Conservation (phyloP, 64 coral and sea anemone species). For the Pachyseris speciosa region DNA sequence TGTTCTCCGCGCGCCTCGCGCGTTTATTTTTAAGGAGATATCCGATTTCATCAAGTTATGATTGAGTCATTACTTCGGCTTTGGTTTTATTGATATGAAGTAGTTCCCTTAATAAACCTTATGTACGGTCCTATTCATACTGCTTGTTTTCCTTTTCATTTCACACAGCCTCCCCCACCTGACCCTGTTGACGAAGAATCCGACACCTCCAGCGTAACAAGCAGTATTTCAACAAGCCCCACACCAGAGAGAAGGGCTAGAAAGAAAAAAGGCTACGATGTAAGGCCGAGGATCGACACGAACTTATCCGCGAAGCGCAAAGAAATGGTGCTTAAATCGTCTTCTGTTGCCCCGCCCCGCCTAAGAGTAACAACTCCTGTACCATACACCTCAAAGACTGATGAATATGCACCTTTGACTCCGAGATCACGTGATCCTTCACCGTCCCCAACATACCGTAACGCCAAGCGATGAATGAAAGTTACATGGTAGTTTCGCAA, state of each 20-base stretch:
- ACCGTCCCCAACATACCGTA: not conserved
- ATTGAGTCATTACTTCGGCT: no score
- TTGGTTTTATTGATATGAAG: no score
- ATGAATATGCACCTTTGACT: not conserved
- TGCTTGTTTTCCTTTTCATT: not conserved
- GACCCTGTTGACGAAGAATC: constrained; percentile 10
- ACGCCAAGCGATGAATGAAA: not conserved
- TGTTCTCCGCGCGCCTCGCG: no score
- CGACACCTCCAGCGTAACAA: constrained; percentile 16
- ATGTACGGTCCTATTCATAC: not conserved
- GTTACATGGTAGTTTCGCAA: not conserved
- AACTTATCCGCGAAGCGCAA: constrained; percentile 8
- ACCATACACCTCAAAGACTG: not conserved
- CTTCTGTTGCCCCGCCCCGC: not conserved
- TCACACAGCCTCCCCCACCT: not conserved
- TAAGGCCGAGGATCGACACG: constrained; percentile 4
- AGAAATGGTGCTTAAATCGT: not conserved
- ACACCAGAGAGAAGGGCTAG: not conserved
- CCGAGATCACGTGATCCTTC: constrained; percentile 22
- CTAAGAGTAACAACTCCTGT: not conserved
- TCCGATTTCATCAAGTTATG: no score
- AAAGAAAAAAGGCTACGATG: constrained; percentile 14
- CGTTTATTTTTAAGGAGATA: no score
- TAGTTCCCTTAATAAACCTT: no score
- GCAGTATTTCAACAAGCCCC: constrained; percentile 7